These are phyloP conservation scores for Lasioglossum calceatum DNA, from an alignment of 2,888 invertebrate species.

Conservation along the genomic window DNA sequence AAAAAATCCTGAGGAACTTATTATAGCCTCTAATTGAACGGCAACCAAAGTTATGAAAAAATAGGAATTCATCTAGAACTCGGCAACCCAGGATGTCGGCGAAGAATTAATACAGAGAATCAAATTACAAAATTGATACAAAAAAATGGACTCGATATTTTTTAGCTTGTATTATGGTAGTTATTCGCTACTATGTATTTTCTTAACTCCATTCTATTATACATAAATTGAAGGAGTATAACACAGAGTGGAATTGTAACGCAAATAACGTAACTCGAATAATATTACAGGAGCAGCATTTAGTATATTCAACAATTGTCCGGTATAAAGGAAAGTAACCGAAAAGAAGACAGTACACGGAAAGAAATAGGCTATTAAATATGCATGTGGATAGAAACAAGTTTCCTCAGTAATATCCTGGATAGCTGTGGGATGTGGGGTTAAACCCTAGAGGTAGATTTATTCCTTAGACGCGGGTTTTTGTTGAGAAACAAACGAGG, in stretches of 20 bases:
- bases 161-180: neutral
- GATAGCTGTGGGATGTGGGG: neutral
- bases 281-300: neutral
- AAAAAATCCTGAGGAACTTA: neutral
- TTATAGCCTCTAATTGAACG: no score
- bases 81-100: no score
- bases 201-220: neutral
- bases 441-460: constrained; percentile 36
- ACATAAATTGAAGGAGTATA: no score
- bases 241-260: no score
- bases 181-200: neutral
- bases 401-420: constrained; percentile 11
- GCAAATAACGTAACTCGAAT: neutral
- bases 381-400: constrained; percentile 32
- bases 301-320: neutral
- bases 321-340: neutral
- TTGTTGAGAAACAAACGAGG: constrained; percentile 43
- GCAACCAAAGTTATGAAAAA: no score
- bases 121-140: neutral
- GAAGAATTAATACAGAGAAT: no score
- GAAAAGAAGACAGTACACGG: neutral
- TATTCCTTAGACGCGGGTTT: constrained; percentile 34
- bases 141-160: neutral
- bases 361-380: constrained; percentile 22
- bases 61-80: no score